Evolutionary conservation across 2,797 vertebrate genomes (phyloP).

Genomic region (Lepus townsendii): DNA sequence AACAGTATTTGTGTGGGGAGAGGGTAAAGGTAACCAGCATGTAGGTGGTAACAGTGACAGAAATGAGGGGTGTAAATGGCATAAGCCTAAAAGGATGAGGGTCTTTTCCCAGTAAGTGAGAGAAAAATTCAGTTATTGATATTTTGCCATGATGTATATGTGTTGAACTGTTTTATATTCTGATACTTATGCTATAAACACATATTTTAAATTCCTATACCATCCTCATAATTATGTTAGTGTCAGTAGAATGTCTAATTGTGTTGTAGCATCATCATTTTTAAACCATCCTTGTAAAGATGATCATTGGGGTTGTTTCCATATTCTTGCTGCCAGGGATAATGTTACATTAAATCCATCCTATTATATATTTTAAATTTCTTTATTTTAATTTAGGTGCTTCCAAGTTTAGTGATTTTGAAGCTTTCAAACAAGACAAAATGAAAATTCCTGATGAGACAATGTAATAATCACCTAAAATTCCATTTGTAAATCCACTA

Average conservation of each 20-base stretch:
- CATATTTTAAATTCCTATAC: neutral
- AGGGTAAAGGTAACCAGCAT: neutral
- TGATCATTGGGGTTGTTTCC: neutral
- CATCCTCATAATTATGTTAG: neutral
- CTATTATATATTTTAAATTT: conserved; percentile 15
- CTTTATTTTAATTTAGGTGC: neutral
- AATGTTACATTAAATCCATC: neutral
- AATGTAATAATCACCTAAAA: neutral
- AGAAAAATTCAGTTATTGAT: neutral
- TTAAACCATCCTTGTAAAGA: neutral
- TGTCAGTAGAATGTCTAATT: neutral
- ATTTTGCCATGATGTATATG: neutral
- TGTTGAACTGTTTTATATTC: neutral
- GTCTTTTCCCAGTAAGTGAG: neutral
- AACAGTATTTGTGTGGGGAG: neutral
- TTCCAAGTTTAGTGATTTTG: conserved; percentile 14
- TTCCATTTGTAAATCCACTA: conserved; percentile 14
- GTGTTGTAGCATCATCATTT: neutral
- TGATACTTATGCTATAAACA: neutral
- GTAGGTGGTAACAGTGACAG: neutral
- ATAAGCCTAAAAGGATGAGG: neutral
- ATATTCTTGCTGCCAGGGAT: neutral
- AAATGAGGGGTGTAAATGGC: neutral
- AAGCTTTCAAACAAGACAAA: neutral
- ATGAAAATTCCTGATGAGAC: neutral